Evolutionary conservation across 2,888 invertebrate genomes (phyloP), one percentile per base, ranked within the genome.

Genomic region (Drosophila ezoana): DNA sequence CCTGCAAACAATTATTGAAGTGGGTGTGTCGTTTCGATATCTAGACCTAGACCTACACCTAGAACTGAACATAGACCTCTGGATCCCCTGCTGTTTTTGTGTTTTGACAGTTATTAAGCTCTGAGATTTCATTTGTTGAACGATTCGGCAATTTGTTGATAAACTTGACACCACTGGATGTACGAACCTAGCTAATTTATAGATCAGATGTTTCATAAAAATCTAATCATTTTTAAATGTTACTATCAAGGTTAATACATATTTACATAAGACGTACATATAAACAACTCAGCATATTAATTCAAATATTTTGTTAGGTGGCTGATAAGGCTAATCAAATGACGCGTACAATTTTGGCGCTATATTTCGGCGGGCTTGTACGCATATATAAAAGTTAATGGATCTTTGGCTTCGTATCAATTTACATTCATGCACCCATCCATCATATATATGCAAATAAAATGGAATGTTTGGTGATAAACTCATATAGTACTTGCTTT

Each of bases 161-260:
- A 64, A 64, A 48, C 77, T 47, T 41, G 44, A 44, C 57, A 62
- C 44, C 43, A 47, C 20, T 35, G 41, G 14, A 35, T 16, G 32
- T 20, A 6, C 9, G 13, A 10, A 16, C 6, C 40, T 32, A 11
- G 18, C 23, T n/a, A 45, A 11, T 43, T 18, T 8, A 33, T 40
- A 45, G 35, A 62, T 59, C 35, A 49, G 49, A 58, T 49, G 44
- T 63, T 41, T 40, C 49, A 52, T 6, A 35, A 43, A 63, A 53
- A 44, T 65, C 68, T 69, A 83, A 89, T 89, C 87, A 72, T 66
- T 54, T 49, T 60, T 60, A 16, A 47, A 47, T 60, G 53, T 8
- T 18, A 48, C 8, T 47, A 49, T 67, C 66, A 89, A 80, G 84
- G 87, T 80, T 56, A 87, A 62, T 38, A 47, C 52, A 32, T 37